Evolutionary conservation across 2,113 vertebrate species (phyloP).

Genomic region (Nothocercus nigrocapillus): DNA sequence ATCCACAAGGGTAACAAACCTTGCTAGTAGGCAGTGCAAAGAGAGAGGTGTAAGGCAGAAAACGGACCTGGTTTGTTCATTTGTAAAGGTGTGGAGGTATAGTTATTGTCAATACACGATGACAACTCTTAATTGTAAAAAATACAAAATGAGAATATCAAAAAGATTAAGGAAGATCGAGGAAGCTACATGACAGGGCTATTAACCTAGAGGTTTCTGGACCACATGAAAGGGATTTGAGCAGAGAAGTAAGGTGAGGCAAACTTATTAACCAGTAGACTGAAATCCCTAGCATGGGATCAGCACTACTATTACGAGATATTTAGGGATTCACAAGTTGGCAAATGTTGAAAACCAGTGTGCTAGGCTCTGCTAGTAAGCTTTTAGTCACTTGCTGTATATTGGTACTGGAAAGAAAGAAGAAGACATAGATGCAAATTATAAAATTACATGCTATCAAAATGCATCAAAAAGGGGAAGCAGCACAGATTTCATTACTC

Average conservation of each 20-base stretch:
- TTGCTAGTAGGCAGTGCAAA: background rate
- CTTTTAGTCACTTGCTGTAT: background rate
- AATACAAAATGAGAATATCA: background rate
- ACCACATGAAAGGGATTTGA: background rate
- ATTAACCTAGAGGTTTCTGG: background rate
- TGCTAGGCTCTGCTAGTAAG: background rate
- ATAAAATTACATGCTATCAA: background rate
- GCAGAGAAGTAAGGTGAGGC: background rate
- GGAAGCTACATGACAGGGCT: background rate
- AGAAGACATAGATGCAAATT: background rate
- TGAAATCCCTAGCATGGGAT: background rate
- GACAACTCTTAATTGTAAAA: background rate
- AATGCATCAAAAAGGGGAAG: background rate
- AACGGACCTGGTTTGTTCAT: background rate
- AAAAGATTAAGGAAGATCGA: background rate
- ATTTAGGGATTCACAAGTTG: background rate
- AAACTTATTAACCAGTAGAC: background rate
- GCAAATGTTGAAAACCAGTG: background rate
- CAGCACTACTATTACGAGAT: background rate
- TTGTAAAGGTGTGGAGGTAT: background rate
- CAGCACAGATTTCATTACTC: background rate
- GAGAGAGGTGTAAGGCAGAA: background rate
- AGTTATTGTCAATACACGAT: background rate
- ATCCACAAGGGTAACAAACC: background rate
- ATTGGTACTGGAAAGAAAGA: background rate